Percentiles rank a stretch among this genome's conserved stretches.
Evolutionary conservation across 2,113 vertebrate genomes (phyloP).

Genomic region (Ciconia maguari): DNA sequence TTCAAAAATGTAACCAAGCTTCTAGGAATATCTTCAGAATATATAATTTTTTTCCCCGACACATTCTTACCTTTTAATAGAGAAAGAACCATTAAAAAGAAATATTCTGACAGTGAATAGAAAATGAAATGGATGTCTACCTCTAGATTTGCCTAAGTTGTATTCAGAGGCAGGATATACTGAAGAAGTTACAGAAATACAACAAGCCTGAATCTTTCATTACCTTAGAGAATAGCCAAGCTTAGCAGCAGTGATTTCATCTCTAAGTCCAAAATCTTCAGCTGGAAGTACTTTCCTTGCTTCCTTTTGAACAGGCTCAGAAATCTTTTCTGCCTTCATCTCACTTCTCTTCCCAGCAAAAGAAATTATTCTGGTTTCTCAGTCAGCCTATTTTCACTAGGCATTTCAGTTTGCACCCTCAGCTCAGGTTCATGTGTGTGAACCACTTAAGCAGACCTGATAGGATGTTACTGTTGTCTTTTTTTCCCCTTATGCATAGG

Average conservation of each 20-base stretch:
- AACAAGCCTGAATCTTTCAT: conserved; percentile 41
- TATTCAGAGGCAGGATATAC: conserved; percentile 7
- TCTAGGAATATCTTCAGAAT: neutral
- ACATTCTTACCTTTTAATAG: neutral
- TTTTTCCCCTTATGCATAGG: neutral
- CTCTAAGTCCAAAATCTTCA: conserved; percentile 44
- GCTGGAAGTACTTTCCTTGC: conserved; percentile 1
- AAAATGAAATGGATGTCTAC: conserved; percentile 11
- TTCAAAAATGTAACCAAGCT: neutral
- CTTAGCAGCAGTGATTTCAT: conserved; percentile 36
- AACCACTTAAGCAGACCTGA: neutral
- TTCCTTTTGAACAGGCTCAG: conserved; percentile 5
- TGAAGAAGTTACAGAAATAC: conserved; percentile 28
- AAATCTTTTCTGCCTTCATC: conserved; percentile 5
- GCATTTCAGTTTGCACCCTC: neutral
- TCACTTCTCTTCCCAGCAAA: neutral
- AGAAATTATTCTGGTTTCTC: neutral
- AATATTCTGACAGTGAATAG: neutral
- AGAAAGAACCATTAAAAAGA: conserved; percentile 5
- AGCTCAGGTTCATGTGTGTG: neutral
- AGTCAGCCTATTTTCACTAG: neutral
- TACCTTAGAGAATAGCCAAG: conserved; percentile 48
- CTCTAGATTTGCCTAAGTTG: neutral
- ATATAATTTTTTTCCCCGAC: neutral
- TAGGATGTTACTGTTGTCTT: neutral